Conservation (phyloP, 23 tunicate species). For the Ascidia mentula region DNA sequence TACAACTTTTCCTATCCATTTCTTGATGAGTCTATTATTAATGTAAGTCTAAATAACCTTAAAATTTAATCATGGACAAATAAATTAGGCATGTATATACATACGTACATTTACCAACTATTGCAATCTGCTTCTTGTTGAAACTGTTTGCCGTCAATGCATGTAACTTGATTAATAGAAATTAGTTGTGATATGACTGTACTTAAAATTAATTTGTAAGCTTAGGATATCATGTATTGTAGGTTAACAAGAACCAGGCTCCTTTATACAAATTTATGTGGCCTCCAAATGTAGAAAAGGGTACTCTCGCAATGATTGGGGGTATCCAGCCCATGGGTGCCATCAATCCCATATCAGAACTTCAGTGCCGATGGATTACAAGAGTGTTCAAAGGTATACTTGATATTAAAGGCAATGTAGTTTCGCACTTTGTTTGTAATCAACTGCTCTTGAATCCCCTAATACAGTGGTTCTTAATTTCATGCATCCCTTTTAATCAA, state of each 20-base stretch:
- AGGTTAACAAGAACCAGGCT: slow-evolving; percentile 48
- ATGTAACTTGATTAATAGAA: too few species aligned
- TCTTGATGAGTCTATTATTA: background rate
- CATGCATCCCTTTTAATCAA: too few species aligned
- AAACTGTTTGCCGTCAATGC: too few species aligned
- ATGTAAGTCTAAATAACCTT: background rate
- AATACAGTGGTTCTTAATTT: too few species aligned
- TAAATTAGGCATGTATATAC: too few species aligned
- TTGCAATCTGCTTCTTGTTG: background rate
- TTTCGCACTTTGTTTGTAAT: too few species aligned
- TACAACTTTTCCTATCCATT: slow-evolving; percentile 8
- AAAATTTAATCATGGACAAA: too few species aligned
- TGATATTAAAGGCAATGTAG: too few species aligned
- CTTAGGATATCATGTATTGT: background rate
- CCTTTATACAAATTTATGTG: slow-evolving; percentile 61
- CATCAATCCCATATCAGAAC: slow-evolving; percentile 73
- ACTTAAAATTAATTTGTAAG: too few species aligned
- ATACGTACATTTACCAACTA: too few species aligned
- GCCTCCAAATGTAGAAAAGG: slow-evolving; percentile 28
- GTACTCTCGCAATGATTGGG: slow-evolving; percentile 67
- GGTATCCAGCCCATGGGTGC: slow-evolving; percentile 85
- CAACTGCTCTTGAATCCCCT: too few species aligned
- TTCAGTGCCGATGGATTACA: slow-evolving; percentile 84
- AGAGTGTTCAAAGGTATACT: slow-evolving; percentile 63
- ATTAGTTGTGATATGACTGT: too few species aligned